Base-by-base conservation (phyloP, 1,140 invertebrate species). In the Rhagoletis pomonella region DNA sequence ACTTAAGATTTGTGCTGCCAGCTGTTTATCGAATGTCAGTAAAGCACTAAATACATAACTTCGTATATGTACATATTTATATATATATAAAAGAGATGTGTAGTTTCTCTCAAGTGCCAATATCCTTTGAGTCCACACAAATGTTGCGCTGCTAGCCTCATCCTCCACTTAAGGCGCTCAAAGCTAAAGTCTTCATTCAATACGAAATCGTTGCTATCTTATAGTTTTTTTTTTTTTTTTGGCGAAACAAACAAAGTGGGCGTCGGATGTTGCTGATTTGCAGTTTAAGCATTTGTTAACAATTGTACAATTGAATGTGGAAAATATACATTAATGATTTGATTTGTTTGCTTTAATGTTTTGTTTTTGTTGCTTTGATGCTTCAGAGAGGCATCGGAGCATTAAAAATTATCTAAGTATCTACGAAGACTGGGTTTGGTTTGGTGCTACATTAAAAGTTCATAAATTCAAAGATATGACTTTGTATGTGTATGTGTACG, bases 251-350 rank as follows among this genome's bases (percentile, higher is more conserved):
- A 17, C 29, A 19, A 81, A 81, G 73, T 81, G 73, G 73, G 73
- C 73, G 73, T 81, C 50, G n/a, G 47, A 81, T 81, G 73, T 81
- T 50, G 73, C 47, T 81, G 73, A 81, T 81, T 81, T 81, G 47
- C 73, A 55, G n/a, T 81, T 81, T 19, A 2, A 55, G 47, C 7
- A 81, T 81, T 81, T 81, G 73, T 55, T 81, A 81, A 81, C 73
- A 81, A 81, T 81, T 81, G 5, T 10, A 29, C 47, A 19, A 81
- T 81, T 17, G 73, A 81, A 58, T 58, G 47, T 81, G 73, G 17
- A 81, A 77, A 81, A 81, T 50, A 81, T 81, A 81, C 5, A 81
- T 81, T 81, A 81, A 55, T 19, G 73, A 81, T 81, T 55, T 81
- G 50, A 7, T 55, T 55, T 29, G 4, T 77, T 44, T 4, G 44